These are phyloP conservation scores for Drosophila tsacasi DNA, from an alignment of 1,140 invertebrate genomes.

Conservation along the genomic window DNA sequence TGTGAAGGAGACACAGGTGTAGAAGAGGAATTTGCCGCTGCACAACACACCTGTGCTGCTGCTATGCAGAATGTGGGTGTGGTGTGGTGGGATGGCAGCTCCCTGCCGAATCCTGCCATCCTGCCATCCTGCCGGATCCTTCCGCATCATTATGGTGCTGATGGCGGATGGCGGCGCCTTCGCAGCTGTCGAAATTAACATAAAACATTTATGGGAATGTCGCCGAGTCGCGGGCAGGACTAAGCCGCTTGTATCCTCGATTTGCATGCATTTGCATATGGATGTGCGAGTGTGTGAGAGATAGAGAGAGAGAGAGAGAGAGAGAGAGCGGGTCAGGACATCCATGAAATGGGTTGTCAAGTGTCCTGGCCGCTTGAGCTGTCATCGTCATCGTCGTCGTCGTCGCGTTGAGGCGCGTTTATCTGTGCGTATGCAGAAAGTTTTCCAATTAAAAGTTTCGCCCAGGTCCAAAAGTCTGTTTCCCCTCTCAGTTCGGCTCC, in stretches of 20 bases:
- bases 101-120: neutral
- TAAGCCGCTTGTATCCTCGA: slow-evolving; percentile 44
- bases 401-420: slow-evolving; percentile 52
- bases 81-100: neutral
- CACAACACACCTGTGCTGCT: neutral
- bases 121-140: slow-evolving; percentile 13
- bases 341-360: slow-evolving; percentile 49
- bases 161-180: slow-evolving; percentile 18
- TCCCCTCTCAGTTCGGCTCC: neutral
- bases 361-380: slow-evolving; percentile 37
- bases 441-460: slow-evolving; percentile 80
- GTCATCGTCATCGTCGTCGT: slow-evolving; percentile 3
- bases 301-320: slow-evolving; percentile 5
- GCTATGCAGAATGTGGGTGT: neutral
- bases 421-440: slow-evolving; percentile 79
- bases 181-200: slow-evolving; percentile 63
- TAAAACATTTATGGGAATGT: slow-evolving; percentile 77
- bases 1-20: neutral
- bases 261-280: slow-evolving; percentile 57
- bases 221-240: slow-evolving; percentile 45
- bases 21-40: slow-evolving; percentile 8
- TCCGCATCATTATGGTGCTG: slow-evolving; percentile 24
- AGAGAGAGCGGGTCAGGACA: neutral
- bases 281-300: slow-evolving; percentile 22
- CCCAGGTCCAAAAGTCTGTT: slow-evolving; percentile 45